Evolutionary conservation across 1,140 invertebrate species (phyloP).

Genomic region (Drosophila nasuta): DNA sequence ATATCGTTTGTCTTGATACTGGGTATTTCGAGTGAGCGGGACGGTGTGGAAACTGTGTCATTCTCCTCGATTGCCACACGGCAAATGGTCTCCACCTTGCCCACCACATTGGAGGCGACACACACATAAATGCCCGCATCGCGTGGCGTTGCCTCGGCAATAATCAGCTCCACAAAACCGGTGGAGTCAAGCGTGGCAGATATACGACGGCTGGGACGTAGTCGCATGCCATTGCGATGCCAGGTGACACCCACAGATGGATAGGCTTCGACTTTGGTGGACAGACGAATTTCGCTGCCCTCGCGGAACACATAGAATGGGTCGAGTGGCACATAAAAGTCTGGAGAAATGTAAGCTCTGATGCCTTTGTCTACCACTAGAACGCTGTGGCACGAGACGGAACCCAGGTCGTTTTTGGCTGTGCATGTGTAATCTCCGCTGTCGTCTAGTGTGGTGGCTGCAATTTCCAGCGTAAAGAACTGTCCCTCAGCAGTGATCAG

Average conservation of each 20-base stretch:
- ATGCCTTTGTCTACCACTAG: slow-evolving; percentile 95
- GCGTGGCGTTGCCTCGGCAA: slow-evolving; percentile 87
- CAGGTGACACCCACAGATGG: slow-evolving; percentile 92
- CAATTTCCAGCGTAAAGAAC: slow-evolving; percentile 94
- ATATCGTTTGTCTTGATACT: slow-evolving; percentile 86
- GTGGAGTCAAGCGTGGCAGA: slow-evolving; percentile 92
- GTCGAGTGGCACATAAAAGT: slow-evolving; percentile 90
- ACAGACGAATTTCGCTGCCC: slow-evolving; percentile 88
- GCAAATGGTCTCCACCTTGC: slow-evolving; percentile 90
- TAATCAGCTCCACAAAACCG: slow-evolving; percentile 90
- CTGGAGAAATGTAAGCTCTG: slow-evolving; percentile 91
- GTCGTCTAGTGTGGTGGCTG: slow-evolving; percentile 90
- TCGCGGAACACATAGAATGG: slow-evolving; percentile 87
- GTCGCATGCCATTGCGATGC: slow-evolving; percentile 89
- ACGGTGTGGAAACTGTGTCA: slow-evolving; percentile 46
- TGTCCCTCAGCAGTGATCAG: slow-evolving; percentile 84
- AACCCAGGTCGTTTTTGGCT: slow-evolving; percentile 93
- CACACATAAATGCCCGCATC: slow-evolving; percentile 96
- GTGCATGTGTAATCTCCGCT: slow-evolving; percentile 92
- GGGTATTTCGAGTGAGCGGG: slow-evolving; percentile 62
- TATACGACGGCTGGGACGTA: slow-evolving; percentile 90
- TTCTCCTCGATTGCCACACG: slow-evolving; percentile 88
- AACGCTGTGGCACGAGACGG: slow-evolving; percentile 92
- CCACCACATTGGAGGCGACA: slow-evolving; percentile 94
- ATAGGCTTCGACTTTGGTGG: slow-evolving; percentile 92